Percentiles rank a stretch among this genome's conserved stretches.
Conservation (phyloP, 1,140 invertebrate genomes). For the Drosophila quadrilineata region DNA sequence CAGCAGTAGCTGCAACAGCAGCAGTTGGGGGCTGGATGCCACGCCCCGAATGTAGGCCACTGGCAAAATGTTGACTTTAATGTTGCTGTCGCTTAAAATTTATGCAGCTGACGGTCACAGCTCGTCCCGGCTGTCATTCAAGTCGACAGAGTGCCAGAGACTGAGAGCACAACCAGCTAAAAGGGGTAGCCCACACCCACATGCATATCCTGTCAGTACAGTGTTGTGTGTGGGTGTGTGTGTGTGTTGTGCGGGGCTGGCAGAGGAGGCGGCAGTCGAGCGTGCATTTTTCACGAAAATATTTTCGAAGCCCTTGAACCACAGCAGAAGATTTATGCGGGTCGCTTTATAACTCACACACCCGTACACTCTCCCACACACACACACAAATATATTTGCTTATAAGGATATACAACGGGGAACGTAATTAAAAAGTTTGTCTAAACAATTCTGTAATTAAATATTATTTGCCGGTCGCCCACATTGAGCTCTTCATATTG, state of each 20-base stretch:
- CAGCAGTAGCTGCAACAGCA: neutral
- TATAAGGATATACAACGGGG: no score
- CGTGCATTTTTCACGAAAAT: slow-evolving; percentile 46
- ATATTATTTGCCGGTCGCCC: slow-evolving; percentile 59
- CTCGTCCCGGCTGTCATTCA: slow-evolving; percentile 17
- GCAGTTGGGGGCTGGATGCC: neutral
- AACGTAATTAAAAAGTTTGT: slow-evolving; percentile 74
- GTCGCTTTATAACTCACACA: slow-evolving; percentile 39
- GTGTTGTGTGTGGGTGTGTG: no score
- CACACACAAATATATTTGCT: neutral
- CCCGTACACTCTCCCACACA: neutral
- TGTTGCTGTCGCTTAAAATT: slow-evolving; percentile 72
- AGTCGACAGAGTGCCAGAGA: neutral
- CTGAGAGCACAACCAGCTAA: neutral
- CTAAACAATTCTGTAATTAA: slow-evolving; percentile 79
- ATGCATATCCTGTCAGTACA: no score
- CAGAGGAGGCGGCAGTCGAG: slow-evolving; percentile 9
- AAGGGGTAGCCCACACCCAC: no score
- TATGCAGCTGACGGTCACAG: slow-evolving; percentile 69
- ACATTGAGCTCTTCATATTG: slow-evolving; percentile 44
- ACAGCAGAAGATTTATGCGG: slow-evolving; percentile 60
- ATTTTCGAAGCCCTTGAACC: slow-evolving; percentile 17
- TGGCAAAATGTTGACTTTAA: slow-evolving; percentile 77
- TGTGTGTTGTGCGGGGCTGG: no score
- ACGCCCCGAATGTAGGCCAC: slow-evolving; percentile 60